Conservation (phyloP, 2,113 vertebrate species). For the Ornithorhynchus anatinus region DNA sequence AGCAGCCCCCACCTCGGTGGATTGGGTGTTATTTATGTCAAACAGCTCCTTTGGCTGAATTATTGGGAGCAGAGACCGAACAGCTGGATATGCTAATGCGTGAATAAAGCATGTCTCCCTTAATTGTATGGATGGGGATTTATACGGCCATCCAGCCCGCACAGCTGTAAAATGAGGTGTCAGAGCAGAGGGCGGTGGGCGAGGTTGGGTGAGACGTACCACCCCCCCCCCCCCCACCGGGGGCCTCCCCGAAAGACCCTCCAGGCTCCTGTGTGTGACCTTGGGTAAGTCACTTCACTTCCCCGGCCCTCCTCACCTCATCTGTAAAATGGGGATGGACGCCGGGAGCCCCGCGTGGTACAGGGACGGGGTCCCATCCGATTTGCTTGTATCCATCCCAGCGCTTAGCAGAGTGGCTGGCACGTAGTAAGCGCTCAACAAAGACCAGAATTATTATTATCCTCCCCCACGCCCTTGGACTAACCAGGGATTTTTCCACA, state of each 20-base stretch:
- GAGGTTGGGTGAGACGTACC: not conserved
- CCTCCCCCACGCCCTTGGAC: no score
- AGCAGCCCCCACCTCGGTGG: constrained; percentile 41
- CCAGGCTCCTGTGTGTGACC: not conserved
- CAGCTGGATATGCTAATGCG: constrained; percentile 70
- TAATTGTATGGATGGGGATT: constrained; percentile 67
- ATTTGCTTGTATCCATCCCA: no score
- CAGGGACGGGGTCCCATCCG: no score
- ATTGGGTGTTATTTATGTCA: constrained; percentile 68
- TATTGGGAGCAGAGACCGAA: constrained; percentile 64
- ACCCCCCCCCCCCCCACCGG: no score
- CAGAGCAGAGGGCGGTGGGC: constrained; percentile 2
- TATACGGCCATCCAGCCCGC: constrained; percentile 27
- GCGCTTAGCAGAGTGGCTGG: no score
- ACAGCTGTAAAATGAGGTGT: constrained; percentile 29
- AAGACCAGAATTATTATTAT: no score
- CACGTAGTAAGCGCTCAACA: no score
- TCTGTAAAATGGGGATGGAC: no score
- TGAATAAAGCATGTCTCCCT: constrained; percentile 69
- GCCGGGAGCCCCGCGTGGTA: no score
- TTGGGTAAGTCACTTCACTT: not conserved
- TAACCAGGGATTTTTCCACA: not conserved
- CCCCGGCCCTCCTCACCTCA: no score
- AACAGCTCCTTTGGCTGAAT: constrained; percentile 61
- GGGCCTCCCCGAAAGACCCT: no score